Percentiles rank a stretch among this genome's conserved stretches.
Evolutionary conservation across 2,888 invertebrate species (phyloP).

Genomic region (Cybosia mesomella): DNA sequence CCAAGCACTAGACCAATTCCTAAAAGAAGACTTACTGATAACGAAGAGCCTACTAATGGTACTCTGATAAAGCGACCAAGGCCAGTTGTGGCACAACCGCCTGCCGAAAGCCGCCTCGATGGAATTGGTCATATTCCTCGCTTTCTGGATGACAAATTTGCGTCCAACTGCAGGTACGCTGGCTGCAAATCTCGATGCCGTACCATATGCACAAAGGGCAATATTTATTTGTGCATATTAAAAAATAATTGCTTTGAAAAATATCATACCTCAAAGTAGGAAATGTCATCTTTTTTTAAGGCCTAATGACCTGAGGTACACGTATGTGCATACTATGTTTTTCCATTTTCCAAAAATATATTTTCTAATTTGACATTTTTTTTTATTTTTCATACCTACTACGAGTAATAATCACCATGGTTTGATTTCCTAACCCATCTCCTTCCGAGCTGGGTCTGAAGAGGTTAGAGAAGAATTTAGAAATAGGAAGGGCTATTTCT

Average conservation of each 20-base stretch:
- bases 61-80: constrained; percentile 30
- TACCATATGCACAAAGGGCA: constrained; percentile 37
- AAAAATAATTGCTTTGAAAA: constrained; percentile 31
- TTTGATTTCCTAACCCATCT: constrained; percentile 3
- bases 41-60: constrained; percentile 11
- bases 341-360: neutral
- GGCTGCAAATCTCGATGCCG: constrained; percentile 35
- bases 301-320: constrained; percentile 11
- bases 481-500: no score
- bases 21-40: neutral
- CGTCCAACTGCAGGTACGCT: constrained; percentile 37
- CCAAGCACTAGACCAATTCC: neutral
- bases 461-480: no score
- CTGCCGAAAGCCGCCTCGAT: constrained; percentile 33
- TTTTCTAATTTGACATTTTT: neutral
- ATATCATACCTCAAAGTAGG: constrained; percentile 19
- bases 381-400: constrained; percentile 8
- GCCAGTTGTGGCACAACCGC: constrained; percentile 31
- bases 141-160: constrained; percentile 32
- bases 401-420: constrained; percentile 10
- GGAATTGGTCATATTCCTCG: constrained; percentile 39
- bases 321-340: constrained; percentile 8
- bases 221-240: constrained; percentile 29
- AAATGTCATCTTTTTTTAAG: constrained; percentile 3
- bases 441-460: no score